A percentile compares a stretch with the other conserved stretches of the same genome.
phyloP scores from a whole-genome alignment of 2,888 invertebrate genomes.

The Caprella mutica region DNA sequence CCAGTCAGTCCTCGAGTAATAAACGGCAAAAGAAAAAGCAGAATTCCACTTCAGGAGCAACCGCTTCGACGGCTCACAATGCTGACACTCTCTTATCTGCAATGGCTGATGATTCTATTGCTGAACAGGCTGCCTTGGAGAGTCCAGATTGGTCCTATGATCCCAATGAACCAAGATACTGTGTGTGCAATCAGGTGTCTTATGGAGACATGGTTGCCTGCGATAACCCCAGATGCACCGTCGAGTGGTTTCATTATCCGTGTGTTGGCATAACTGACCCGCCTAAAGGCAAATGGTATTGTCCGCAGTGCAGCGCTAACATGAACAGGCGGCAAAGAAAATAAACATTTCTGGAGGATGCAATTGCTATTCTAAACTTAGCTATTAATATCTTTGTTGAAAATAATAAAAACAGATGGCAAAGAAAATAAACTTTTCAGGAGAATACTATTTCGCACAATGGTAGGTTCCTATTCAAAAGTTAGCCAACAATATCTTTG shows the following conservation, averaged over 20 bases:
- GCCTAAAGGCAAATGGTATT: constrained; percentile 98
- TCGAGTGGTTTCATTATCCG: constrained; percentile 98
- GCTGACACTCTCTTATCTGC: constrained; percentile 24
- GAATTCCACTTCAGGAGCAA: constrained; percentile 10
- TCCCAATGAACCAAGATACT: constrained; percentile 92
- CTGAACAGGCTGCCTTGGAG: constrained; percentile 23
- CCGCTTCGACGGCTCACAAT: constrained; percentile 20
- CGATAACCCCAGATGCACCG: constrained; percentile 89
- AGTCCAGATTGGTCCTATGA: constrained; percentile 74
- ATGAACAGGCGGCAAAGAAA: constrained; percentile 62
- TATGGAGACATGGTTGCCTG: constrained; percentile 99
- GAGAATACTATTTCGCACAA: no score
- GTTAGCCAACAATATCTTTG: no score
- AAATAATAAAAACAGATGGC: no score
- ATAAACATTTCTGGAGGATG: background rate
- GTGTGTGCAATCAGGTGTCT: constrained; percentile 91
- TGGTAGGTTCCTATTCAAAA: no score
- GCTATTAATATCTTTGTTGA: no score
- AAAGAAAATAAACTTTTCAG: no score
- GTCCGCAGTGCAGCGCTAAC: constrained; percentile 81
- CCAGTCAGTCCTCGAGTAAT: constrained; percentile 14
- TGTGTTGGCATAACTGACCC: constrained; percentile 93
- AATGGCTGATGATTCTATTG: constrained; percentile 24
- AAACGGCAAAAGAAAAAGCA: constrained; percentile 34
- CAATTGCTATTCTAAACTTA: no score